Evolutionary conservation across 2,888 invertebrate species (phyloP).

Genomic region (Chymomyza amoena): DNA sequence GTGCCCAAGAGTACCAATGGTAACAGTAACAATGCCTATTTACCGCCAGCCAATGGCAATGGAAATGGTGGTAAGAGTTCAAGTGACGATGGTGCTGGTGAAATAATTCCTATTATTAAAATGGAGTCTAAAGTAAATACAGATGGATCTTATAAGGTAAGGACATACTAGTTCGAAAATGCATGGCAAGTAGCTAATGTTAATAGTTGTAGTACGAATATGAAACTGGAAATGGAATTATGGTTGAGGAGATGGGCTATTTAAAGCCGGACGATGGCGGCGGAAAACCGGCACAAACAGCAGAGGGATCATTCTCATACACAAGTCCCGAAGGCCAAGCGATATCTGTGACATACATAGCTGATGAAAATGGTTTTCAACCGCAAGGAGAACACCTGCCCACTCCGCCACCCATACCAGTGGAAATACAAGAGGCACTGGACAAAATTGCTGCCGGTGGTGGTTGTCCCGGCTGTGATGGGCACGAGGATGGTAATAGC

Average conservation of each 20-base stretch:
- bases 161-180: not conserved
- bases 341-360: slow-evolving; percentile 83
- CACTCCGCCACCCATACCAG: slow-evolving; percentile 89
- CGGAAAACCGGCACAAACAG: slow-evolving; percentile 83
- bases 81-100: slow-evolving; percentile 53
- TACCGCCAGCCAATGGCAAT: slow-evolving; percentile 51
- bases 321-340: slow-evolving; percentile 87
- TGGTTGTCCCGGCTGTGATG: slow-evolving; percentile 73
- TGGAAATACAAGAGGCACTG: slow-evolving; percentile 82
- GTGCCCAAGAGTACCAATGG: slow-evolving; percentile 11
- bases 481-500: slow-evolving; percentile 49
- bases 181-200: not conserved
- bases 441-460: slow-evolving; percentile 75
- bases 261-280: slow-evolving; percentile 85
- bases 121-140: slow-evolving; percentile 73
- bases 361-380: slow-evolving; percentile 85
- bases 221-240: slow-evolving; percentile 87
- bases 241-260: slow-evolving; percentile 85
- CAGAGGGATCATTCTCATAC: slow-evolving; percentile 85
- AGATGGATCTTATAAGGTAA: slow-evolving; percentile 77
- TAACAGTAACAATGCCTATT: slow-evolving; percentile 45
- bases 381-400: slow-evolving; percentile 86
- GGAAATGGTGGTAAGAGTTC: slow-evolving; percentile 38
- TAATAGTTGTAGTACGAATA: slow-evolving; percentile 81
- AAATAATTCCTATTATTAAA: slow-evolving; percentile 75